These are phyloP conservation scores for Halcyon malimbica DNA, from an alignment of 2,113 vertebrate species.

Conservation along the genomic window DNA sequence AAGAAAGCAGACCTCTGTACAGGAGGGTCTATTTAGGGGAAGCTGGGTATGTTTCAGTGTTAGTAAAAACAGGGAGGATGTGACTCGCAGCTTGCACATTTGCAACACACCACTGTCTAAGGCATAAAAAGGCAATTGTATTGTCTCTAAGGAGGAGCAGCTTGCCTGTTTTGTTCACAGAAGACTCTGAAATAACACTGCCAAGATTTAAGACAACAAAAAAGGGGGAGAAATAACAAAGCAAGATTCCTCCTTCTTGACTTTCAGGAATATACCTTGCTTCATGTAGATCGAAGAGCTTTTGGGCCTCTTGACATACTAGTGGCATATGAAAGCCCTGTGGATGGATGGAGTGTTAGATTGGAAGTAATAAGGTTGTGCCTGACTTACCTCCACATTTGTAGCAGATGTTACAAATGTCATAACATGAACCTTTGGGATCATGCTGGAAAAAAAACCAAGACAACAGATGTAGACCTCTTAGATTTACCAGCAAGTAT, in stretches of 20 bases:
- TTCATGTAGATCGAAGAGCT: slow-evolving; percentile 8
- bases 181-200: slow-evolving; percentile 34
- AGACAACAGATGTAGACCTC: slow-evolving; percentile 68
- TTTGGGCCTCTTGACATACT: slow-evolving; percentile 29
- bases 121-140: slow-evolving; percentile 47
- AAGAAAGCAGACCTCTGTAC: neutral
- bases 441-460: slow-evolving; percentile 47
- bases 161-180: slow-evolving; percentile 39
- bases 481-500: slow-evolving; percentile 62
- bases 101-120: slow-evolving; percentile 10
- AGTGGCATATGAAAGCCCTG: slow-evolving; percentile 57
- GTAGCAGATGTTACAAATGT: slow-evolving; percentile 77
- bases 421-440: slow-evolving; percentile 75
- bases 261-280: slow-evolving; percentile 39
- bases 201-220: slow-evolving; percentile 10
- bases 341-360: slow-evolving; percentile 68
- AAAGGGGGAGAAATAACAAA: neutral
- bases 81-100: slow-evolving; percentile 24
- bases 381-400: slow-evolving; percentile 73
- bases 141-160: slow-evolving; percentile 14
- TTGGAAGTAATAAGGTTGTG: slow-evolving; percentile 75
- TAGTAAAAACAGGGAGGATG: slow-evolving; percentile 14
- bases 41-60: neutral
- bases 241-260: slow-evolving; percentile 2
- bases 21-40: neutral